Evolutionary conservation across 37 sponge, comb jelly and placozoan species (phyloP), one percentile per base, ranked within the genome.

Genomic region (Tethya wilhelma): DNA sequence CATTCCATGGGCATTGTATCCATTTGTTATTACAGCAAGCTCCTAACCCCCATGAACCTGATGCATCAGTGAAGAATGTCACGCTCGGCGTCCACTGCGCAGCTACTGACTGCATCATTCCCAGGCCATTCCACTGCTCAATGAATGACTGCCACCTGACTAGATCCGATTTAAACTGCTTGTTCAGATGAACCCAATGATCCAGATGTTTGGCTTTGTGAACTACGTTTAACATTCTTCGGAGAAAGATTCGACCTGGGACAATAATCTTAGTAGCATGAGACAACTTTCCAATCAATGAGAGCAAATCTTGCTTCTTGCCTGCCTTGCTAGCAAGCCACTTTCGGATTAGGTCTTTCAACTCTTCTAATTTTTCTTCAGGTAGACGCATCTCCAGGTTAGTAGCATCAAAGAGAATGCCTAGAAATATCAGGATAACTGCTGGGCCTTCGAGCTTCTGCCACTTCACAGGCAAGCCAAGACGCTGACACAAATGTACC

Each of bases 31-130:
- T 12, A 14, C 64, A 60, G 26, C 26, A 37, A 29, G 77, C 77
- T n/a, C 64, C 64, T 26, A 60, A 76, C 8, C 77, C 77, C 77
- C 77, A 76, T 58, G 64, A 62, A 3, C 77, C 63, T 2, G 77
- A 76, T 1, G 77, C 77, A 25, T 76, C 77, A 33, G 74, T 49
- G 12, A 9, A 12, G 4, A 73, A 56, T 1, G 17, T 29, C 1
- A 73, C 56, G 5, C 22, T 76, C 26, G 77, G 63, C 63, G 2
- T 72, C 69, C 39, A 56, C 33, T 44, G 30, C 11, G 74, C 34
- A 28, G 1, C 1, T 1, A 49, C 55, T 11, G 34, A 12, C 1
- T 63, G 63, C 40, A 60, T 40, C 42, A 42, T 60, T 1, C 63
- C 38, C 1, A 19, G 5, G 5, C 43, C 79, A 78, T 78, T 78